Evolutionary conservation across 2,113 vertebrate genomes (phyloP), one percentile per base, ranked within the genome.

Genomic region (Pterocles burchelli): DNA sequence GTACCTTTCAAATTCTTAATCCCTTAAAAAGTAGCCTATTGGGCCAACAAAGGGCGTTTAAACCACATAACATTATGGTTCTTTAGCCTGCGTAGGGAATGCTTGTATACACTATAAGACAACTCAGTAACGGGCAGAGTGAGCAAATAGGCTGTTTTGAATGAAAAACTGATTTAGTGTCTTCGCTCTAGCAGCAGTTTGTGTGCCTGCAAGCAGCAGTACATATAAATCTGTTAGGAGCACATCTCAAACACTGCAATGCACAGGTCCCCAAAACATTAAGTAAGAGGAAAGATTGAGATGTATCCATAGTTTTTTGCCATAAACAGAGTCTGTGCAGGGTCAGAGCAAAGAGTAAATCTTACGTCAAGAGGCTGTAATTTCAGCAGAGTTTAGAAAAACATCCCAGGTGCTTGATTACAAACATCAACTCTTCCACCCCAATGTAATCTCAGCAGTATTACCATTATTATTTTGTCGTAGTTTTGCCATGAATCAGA

Each of bases 151-250:
- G 46, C 82, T 91, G 75, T 71, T 97, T 75, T 90, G 85, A 85
- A 90, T 81, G 91, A 85, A 94, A 96, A 88, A 34, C 68, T 94
- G 96, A 95, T 97, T 95, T 96, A 96, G 70, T 79, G 77, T 54
- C 88, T 75, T 74, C 92, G 86, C 85, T 87, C 77, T 34, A 92
- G 58, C 80, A 92, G 83, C 88, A 95, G 88, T 68, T 90, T 85
- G 41, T 78, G 54, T 92, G 61, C 85, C 81, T 89, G 73, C 62
- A 84, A 76, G 80, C 76, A 90, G 80, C 70, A 93, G 85, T 78
- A 74, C 49, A 90, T 73, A 93, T 97, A 96, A 92, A 94, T 97
- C 80, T 96, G 63, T 95, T 96, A 82, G 61, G 51, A 89, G 71
- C 84, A 76, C 70, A 80, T 34, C 67, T 88, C 76, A 83, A 84